A percentile compares a stretch with the other conserved stretches of the same genome.
phyloP scores from a whole-genome alignment of 2,113 vertebrate species.

The Otolemur garnettii region DNA sequence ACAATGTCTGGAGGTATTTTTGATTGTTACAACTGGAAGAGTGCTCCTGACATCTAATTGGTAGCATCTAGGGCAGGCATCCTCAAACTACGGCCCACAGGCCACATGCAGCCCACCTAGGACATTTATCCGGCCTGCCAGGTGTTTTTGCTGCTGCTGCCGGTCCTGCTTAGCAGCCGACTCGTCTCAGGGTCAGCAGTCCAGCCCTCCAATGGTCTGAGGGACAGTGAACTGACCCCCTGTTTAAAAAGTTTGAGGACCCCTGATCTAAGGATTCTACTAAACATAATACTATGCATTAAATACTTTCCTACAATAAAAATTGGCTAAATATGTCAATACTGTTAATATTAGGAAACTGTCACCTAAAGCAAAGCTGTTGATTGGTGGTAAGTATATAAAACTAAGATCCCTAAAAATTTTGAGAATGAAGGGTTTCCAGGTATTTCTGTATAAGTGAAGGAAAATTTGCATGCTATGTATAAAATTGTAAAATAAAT shows the following conservation, averaged over 20 bases:
- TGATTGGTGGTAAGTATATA: neutral
- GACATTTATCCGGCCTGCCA: no score
- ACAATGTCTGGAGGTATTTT: neutral
- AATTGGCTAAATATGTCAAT: neutral
- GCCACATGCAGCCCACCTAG: no score
- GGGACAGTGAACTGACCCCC: no score
- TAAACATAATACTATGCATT: neutral
- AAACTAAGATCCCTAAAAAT: neutral
- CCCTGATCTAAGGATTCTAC: neutral
- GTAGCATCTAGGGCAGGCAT: neutral
- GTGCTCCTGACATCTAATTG: neutral
- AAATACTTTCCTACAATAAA: neutral
- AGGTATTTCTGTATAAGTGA: neutral
- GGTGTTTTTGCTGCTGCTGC: no score
- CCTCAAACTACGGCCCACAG: no score
- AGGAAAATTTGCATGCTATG: neutral
- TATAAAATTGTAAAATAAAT: neutral
- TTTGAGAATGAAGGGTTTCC: neutral
- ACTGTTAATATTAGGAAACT: neutral
- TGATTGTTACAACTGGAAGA: neutral
- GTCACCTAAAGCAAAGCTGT: neutral
- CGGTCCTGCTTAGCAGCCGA: no score
- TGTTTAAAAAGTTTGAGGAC: no score
- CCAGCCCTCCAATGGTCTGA: no score
- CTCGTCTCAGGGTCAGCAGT: no score